Percentiles rank a stretch among this genome's conserved stretches.
These are phyloP conservation scores for Cantharis nigra DNA, from an alignment of 2,888 invertebrate genomes.

Conservation along the genomic window DNA sequence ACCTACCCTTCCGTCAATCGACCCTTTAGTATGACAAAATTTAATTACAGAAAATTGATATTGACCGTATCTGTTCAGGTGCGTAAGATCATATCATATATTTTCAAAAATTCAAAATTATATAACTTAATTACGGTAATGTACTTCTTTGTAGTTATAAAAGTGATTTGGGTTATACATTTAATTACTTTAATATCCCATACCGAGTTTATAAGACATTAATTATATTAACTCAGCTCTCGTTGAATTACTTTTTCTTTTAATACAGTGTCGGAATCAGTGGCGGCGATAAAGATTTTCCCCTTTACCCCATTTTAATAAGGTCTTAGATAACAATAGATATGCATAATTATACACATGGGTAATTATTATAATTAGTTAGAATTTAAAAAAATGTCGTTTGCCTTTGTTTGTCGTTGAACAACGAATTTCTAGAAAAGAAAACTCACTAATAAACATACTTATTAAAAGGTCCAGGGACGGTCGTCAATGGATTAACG, in stretches of 20 bases:
- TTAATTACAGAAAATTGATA: slow-evolving; percentile 47
- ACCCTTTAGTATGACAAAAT: slow-evolving; percentile 40
- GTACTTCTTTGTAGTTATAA: not conserved
- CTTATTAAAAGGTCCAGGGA: too few species aligned
- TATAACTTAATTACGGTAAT: not conserved
- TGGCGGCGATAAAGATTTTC: too few species aligned
- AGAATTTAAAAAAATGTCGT: too few species aligned
- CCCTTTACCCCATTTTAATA: too few species aligned
- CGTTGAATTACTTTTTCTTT: not conserved
- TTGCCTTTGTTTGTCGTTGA: too few species aligned
- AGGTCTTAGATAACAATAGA: too few species aligned
- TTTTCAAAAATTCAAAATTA: slow-evolving; percentile 17
- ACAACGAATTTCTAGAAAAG: too few species aligned
- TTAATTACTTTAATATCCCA: not conserved
- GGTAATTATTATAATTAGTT: too few species aligned
- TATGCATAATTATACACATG: too few species aligned
- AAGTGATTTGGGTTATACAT: not conserved
- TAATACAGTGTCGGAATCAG: not conserved
- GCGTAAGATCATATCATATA: slow-evolving; percentile 25
- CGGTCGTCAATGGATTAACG: too few species aligned
- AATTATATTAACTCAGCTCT: not conserved
- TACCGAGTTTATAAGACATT: not conserved
- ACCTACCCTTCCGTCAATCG: slow-evolving; percentile 37
- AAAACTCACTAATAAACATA: too few species aligned
- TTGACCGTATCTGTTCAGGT: slow-evolving; percentile 46